Evolutionary conservation across 2,797 vertebrate genomes (phyloP).

Genomic region (Fringilla coelebs): DNA sequence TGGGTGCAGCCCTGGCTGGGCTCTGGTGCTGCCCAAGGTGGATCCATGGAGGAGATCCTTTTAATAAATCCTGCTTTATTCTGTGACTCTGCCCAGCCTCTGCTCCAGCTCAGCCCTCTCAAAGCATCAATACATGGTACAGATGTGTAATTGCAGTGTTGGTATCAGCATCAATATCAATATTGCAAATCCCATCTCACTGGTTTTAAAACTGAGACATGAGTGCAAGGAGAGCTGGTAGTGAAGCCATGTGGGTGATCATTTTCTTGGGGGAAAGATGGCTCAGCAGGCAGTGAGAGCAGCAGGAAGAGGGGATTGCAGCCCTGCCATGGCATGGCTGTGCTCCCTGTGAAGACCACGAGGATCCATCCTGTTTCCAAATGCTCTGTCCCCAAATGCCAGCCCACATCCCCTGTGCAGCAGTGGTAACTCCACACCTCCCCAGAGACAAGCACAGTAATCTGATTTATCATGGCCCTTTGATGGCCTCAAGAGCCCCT

Average conservation of each 20-base stretch:
- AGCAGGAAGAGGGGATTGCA: not conserved
- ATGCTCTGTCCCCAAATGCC: not conserved
- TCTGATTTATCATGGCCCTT: not conserved
- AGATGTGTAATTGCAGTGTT: not conserved
- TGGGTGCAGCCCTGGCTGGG: too few species aligned
- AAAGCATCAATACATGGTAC: not conserved
- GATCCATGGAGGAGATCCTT: too few species aligned
- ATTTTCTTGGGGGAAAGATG: not conserved
- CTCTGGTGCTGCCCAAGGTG: too few species aligned
- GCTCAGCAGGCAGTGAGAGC: not conserved
- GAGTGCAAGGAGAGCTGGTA: not conserved
- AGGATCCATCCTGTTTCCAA: not conserved
- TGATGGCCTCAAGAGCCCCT: not conserved
- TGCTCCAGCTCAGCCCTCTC: rapidly evolving
- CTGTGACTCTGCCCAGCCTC: not conserved
- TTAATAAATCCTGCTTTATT: not conserved
- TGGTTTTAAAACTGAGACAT: not conserved
- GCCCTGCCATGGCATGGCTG: not conserved
- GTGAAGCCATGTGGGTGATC: not conserved
- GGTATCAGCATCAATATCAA: not conserved
- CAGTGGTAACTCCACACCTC: not conserved
- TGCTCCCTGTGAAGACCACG: rapidly evolving
- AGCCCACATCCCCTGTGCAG: rapidly evolving
- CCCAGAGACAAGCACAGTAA: too few species aligned
- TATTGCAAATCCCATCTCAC: not conserved